These are phyloP conservation scores for Blastomussa wellsi DNA, from an alignment of 92 coral and sea anemone genomes.

Conservation along the genomic window DNA sequence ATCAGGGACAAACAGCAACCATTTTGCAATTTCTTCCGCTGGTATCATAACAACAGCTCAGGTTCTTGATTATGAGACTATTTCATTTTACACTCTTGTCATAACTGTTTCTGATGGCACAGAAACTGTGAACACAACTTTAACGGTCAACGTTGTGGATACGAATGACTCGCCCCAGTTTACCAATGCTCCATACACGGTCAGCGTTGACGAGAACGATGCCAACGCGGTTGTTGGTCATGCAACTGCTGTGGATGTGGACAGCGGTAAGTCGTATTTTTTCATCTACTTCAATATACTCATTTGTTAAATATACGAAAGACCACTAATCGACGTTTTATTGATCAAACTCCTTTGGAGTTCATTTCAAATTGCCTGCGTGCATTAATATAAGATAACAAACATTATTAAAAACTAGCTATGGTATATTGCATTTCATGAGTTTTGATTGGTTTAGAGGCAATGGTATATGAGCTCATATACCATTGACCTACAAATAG, in stretches of 20 bases:
- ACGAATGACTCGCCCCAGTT: conserved; percentile 51
- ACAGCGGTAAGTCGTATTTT: conserved; percentile 35
- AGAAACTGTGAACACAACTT: conserved; percentile 32
- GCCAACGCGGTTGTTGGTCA: conserved; percentile 17
- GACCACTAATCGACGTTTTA: too few species aligned
- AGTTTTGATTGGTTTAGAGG: too few species aligned
- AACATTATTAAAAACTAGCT: too few species aligned
- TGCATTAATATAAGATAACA: too few species aligned
- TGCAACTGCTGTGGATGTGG: conserved; percentile 37
- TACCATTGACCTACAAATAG: too few species aligned
- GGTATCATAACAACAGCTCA: conserved; percentile 60
- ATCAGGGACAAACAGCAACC: conserved; percentile 43
- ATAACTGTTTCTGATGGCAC: conserved; percentile 57
- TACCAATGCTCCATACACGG: conserved; percentile 35
- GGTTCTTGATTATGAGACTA: conserved; percentile 49
- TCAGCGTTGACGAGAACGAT: conserved; percentile 41
- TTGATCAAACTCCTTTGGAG: neutral
- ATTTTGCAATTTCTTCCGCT: conserved; percentile 41
- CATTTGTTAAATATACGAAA: neutral
- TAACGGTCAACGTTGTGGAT: conserved; percentile 33
- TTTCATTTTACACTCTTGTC: conserved; percentile 38
- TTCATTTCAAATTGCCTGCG: too few species aligned
- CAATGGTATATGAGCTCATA: too few species aligned
- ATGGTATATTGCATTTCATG: too few species aligned
- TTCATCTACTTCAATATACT: too few species aligned